Percentiles rank a stretch among this genome's conserved stretches.
Evolutionary conservation across 37 sponge, comb jelly and placozoan genomes (phyloP).

Genomic region (Halisarca cf. caerulea): DNA sequence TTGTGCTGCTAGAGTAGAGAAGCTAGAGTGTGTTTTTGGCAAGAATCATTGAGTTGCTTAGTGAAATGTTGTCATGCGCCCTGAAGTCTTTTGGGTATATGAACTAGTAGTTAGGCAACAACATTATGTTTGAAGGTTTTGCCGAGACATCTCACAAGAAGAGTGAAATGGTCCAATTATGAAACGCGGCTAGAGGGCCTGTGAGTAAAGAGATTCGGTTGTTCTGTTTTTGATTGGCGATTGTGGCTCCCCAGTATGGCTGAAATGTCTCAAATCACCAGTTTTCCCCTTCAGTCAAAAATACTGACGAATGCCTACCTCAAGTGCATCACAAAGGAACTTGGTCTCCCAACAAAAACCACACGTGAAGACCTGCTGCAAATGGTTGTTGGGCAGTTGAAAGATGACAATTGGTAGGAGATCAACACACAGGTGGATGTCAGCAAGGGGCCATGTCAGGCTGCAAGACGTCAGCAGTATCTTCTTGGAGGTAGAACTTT

Average conservation of each 20-base stretch:
- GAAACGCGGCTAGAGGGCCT: conserved; percentile 1
- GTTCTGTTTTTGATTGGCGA: neutral
- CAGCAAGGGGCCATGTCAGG: neutral
- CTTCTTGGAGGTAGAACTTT: neutral
- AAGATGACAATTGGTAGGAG: neutral
- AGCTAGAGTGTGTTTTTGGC: too few species aligned
- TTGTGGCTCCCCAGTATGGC: neutral
- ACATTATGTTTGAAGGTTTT: neutral
- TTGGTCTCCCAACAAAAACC: neutral
- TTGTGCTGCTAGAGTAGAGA: too few species aligned
- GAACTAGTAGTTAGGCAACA: neutral
- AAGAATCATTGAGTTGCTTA: too few species aligned
- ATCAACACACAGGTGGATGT: neutral
- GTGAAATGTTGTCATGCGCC: too few species aligned
- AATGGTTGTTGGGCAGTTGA: neutral
- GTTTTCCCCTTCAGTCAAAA: neutral
- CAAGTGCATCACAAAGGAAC: neutral
- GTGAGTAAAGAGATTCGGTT: neutral
- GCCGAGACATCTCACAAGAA: neutral
- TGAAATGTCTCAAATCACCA: neutral
- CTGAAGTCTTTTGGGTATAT: too few species aligned
- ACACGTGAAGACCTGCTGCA: conserved; percentile 1
- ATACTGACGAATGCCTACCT: neutral
- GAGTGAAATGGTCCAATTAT: neutral
- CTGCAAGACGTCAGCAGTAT: neutral